Conservation (phyloP, 2,113 vertebrate genomes). For the Halichoerus grypus region DNA sequence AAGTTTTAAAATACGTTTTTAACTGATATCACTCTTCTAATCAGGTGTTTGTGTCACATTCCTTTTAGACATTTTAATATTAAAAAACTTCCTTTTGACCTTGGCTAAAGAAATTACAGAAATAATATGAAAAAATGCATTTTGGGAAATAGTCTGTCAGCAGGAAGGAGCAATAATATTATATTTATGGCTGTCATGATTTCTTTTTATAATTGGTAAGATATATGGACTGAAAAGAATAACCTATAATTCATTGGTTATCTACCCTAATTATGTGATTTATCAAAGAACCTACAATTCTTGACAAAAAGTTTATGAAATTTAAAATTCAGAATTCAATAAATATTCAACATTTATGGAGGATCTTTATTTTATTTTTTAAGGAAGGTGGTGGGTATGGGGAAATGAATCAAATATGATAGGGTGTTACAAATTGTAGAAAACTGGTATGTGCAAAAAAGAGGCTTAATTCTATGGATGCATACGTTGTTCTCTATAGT, state of each 20-base stretch:
- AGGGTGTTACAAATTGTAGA: conserved; percentile 2
- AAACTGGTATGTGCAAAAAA: conserved; percentile 36
- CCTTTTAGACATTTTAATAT: conserved; percentile 37
- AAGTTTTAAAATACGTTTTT: conserved; percentile 35
- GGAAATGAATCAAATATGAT: conserved; percentile 17
- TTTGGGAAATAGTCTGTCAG: conserved; percentile 23
- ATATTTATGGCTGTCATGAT: not conserved
- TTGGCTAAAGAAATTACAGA: not conserved
- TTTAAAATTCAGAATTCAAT: not conserved
- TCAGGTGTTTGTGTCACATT: not conserved
- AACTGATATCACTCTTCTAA: not conserved
- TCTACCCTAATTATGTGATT: not conserved
- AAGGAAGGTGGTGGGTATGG: not conserved
- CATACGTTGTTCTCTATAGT: not conserved
- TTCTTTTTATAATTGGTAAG: conserved; percentile 57
- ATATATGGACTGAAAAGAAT: conserved; percentile 7
- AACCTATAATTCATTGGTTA: conserved; percentile 21
- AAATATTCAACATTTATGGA: not conserved
- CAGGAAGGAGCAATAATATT: not conserved
- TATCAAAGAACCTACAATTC: not conserved
- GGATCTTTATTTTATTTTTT: not conserved
- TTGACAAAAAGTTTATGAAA: conserved; percentile 42
- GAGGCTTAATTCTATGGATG: not conserved
- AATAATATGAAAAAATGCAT: conserved; percentile 33
- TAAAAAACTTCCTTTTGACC: not conserved